These are phyloP conservation scores for Metallyticus violacea DNA, from an alignment of 2,888 invertebrate genomes.

Conservation along the genomic window DNA sequence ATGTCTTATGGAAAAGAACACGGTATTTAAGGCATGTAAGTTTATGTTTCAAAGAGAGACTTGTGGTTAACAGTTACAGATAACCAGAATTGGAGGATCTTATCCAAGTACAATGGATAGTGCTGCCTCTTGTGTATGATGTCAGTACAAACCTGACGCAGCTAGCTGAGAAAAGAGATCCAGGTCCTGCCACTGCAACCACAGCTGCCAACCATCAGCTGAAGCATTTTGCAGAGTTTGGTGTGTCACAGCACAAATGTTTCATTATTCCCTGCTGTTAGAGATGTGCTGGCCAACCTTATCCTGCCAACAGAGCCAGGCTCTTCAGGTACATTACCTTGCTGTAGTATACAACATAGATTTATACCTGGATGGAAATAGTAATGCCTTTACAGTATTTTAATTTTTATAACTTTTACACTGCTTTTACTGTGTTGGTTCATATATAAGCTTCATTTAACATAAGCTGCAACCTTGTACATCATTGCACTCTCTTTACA, in stretches of 20 bases:
- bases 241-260: constrained; percentile 66
- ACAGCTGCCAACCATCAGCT: constrained; percentile 63
- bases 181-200: constrained; percentile 57
- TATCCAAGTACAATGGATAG: constrained; percentile 63
- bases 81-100: constrained; percentile 63
- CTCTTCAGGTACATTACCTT: constrained; percentile 49
- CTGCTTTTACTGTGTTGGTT: too few species aligned
- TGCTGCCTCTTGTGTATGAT: constrained; percentile 89
- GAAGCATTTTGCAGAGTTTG: constrained; percentile 73
- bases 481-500: too few species aligned
- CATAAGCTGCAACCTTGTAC: too few species aligned
- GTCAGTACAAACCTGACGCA: constrained; percentile 81
- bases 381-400: too few species aligned
- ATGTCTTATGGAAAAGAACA: too few species aligned
- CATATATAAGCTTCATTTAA: too few species aligned
- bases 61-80: constrained; percentile 66
- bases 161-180: constrained; percentile 78
- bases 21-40: too few species aligned
- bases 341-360: too few species aligned
- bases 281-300: constrained; percentile 83
- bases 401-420: too few species aligned
- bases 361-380: too few species aligned
- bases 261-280: constrained; percentile 86
- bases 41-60: too few species aligned
- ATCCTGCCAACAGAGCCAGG: constrained; percentile 75